Evolutionary conservation across 2,888 invertebrate species (phyloP), one percentile per base, ranked within the genome.

Genomic region (Junonia oenone): DNA sequence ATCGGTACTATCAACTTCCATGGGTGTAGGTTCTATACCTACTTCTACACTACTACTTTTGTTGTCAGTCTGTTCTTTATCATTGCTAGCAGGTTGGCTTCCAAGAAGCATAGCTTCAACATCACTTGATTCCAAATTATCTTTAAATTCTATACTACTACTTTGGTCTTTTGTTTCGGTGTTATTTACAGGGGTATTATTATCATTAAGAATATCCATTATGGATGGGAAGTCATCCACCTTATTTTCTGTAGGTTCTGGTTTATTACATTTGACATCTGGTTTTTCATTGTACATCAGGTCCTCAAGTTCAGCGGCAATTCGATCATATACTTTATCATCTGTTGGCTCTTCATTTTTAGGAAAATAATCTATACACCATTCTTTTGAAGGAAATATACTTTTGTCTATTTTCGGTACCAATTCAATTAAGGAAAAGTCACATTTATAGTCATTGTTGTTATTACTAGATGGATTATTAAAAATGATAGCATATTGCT

Each of bases 261-360:
- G 22, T 59, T 72, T 68, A 22, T 55, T 58, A 6, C 45, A 38
- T 48, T 73, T 77, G 19, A 56, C 59, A 47, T 68, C 65, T 46
- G 79, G 71, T 65, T 83, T 85, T 51, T 86, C 83, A 74, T 76
- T 88, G 56, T 78, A 82, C 90, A 91, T 90, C 51, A 91, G 73
- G 63, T 87, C 88, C 72, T 91, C 90, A 35, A 91, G 67, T 68
- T 91, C 90, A 6, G 90, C 90, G 45, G 90, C 91, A 69, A 91
- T 90, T 51, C 88, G 73, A 61, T 91, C 90, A 79, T 90, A 91
- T 3, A 90, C 86, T 75, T 88, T 86, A 65, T 90, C 90, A 71
- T 87, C 80, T 62, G 82, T 86, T 0, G 79, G 81, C 69, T 86
- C 86, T 51, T 82, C 80, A 58, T 68, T 76, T 66, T 81, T 83